Evolutionary conservation across 2,797 vertebrate species (phyloP), one percentile per base, ranked within the genome.

Genomic region (Rhinella marina): DNA sequence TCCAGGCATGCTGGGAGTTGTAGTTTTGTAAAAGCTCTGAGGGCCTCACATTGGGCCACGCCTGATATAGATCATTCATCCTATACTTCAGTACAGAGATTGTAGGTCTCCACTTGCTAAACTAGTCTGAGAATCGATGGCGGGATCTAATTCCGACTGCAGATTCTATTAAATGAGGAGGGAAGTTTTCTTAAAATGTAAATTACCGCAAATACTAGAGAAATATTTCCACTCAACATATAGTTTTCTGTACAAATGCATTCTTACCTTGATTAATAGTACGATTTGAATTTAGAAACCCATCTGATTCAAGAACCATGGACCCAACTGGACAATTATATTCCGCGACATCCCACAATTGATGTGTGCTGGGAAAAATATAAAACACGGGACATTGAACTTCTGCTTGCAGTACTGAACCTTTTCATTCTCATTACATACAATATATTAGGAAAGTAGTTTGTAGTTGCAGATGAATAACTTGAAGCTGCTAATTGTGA

Each of bases 231-330:
- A 10, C 70, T 48, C 29, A 32, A 32, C 14, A 73, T 73, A 48
- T 4, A 11, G 19, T 73, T 48, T 19, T 10, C 27, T 32, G 29
- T 16, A 70, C 2, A 48, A 29, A 19, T 72, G 50, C 5, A 68
- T 88, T 41, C 5, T 41, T 92, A 91, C 90, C 90, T 90, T 92
- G 91, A 90, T 0, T 93, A 72, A 93, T 90, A 16, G 87, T 90
- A 90, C 84, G 83, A 68, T 91, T 92, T 77, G 70, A 91, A 86
- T 90, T 87, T 85, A 56, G 88, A 54, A 83, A 61, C 86, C 29
- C 70, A 87, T 90, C 82, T 87, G 88, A 61, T 81, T 59, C 14
- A 54, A 85, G 85, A 85, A 90, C 90, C 11, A 70, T 77, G 64
- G 84, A 50, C 19, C 54, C 84, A 52, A 56, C 84, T 81, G 89